phyloP scores from a whole-genome alignment of 2,113 vertebrate species.

The Onychorhynchus coronatus region DNA sequence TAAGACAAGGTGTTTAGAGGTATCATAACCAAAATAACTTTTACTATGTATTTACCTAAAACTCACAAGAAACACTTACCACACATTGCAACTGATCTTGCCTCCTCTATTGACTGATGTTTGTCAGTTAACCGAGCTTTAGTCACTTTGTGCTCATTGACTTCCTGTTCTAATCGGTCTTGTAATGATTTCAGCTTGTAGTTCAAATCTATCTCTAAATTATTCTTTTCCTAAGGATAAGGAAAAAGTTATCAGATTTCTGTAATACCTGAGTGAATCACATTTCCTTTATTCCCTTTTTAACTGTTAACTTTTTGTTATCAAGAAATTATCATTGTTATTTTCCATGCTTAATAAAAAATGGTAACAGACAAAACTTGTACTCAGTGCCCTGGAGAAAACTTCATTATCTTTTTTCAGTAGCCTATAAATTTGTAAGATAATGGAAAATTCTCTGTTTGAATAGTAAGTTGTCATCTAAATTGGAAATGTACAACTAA shows the following conservation, averaged over 20 bases:
- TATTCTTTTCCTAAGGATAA: slow-evolving; percentile 91
- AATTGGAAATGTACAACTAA: background rate
- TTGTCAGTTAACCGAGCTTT: slow-evolving; percentile 94
- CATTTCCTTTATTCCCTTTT: background rate
- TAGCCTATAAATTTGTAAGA: background rate
- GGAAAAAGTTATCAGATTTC: background rate
- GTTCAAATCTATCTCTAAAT: slow-evolving; percentile 95
- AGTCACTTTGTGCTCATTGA: slow-evolving; percentile 91
- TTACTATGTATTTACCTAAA: background rate
- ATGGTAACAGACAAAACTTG: background rate
- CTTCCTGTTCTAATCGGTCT: slow-evolving; percentile 92
- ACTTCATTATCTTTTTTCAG: background rate
- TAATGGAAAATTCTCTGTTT: background rate
- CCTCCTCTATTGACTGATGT: slow-evolving; percentile 95
- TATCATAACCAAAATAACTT: background rate
- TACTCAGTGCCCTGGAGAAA: background rate
- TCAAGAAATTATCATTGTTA: background rate
- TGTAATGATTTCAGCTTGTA: slow-evolving; percentile 95
- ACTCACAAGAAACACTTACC: slow-evolving; percentile 77
- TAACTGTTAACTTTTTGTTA: background rate
- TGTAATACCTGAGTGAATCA: background rate
- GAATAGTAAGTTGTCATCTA: background rate
- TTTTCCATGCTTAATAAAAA: background rate
- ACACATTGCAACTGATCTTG: slow-evolving; percentile 92
- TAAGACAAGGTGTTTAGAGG: background rate